Evolutionary conservation across 2,888 invertebrate genomes (phyloP).

Genomic region (Quadroppia sp.): DNA sequence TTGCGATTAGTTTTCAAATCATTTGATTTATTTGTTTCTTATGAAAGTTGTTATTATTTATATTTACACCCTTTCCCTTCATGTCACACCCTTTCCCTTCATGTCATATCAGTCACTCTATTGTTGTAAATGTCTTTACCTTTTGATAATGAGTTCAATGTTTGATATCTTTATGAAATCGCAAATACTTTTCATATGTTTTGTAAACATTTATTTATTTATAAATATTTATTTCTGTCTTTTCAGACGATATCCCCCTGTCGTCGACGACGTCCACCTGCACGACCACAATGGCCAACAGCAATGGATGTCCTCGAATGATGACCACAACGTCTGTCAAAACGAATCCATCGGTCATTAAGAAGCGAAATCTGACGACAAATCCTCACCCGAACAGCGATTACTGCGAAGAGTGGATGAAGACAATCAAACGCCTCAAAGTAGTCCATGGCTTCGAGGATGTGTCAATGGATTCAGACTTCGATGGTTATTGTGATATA

Average conservation of each 20-base stretch:
- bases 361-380: slow-evolving; percentile 16
- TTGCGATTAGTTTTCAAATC: no score
- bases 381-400: neutral
- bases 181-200: no score
- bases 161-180: no score
- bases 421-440: slow-evolving; percentile 37
- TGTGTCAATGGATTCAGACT: slow-evolving; percentile 12
- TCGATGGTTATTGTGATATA: slow-evolving; percentile 20
- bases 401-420: slow-evolving; percentile 31
- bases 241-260: neutral
- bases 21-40: no score
- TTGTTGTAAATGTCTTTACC: no score
- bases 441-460: slow-evolving; percentile 34
- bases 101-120: no score
- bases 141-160: no score
- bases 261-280: slow-evolving; percentile 27
- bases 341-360: neutral
- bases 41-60: no score
- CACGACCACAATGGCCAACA: slow-evolving; percentile 37
- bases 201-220: no score
- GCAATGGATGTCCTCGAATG: neutral
- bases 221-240: neutral
- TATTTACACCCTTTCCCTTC: no score
- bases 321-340: neutral
- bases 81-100: no score